Conservation (phyloP, 2,113 vertebrate genomes). For the Lota lota region DNA sequence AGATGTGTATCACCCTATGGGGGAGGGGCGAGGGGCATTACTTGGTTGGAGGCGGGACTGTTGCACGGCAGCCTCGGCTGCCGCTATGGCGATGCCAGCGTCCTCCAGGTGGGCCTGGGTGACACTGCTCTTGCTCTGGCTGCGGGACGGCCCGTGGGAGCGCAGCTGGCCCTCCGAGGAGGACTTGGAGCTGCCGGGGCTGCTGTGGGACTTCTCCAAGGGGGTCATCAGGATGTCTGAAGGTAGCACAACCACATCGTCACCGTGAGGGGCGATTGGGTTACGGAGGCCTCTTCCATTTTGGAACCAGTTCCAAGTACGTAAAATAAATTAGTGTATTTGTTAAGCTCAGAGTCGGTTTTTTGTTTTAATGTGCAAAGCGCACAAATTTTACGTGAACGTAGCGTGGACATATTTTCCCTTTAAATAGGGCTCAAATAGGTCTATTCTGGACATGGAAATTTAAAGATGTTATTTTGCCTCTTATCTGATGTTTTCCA, state of each 20-base stretch:
- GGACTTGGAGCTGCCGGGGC: slow-evolving; percentile 96
- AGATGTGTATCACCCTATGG: slow-evolving; percentile 81
- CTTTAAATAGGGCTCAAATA: too few species aligned
- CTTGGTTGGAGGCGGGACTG: slow-evolving; percentile 98
- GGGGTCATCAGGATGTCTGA: slow-evolving; percentile 92
- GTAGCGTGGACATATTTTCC: too few species aligned
- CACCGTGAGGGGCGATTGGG: background rate
- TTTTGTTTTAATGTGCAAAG: too few species aligned
- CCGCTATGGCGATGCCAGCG: slow-evolving; percentile 93
- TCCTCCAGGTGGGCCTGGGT: slow-evolving; percentile 97
- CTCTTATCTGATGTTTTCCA: too few species aligned
- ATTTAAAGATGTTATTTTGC: too few species aligned
- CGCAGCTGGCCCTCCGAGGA: slow-evolving; percentile 97
- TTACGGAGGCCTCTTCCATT: slow-evolving; percentile 6
- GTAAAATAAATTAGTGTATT: too few species aligned
- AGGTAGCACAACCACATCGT: background rate
- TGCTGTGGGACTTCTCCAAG: slow-evolving; percentile 98
- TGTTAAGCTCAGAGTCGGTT: too few species aligned
- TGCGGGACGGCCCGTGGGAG: slow-evolving; percentile 94
- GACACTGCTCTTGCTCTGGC: slow-evolving; percentile 98
- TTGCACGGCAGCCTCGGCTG: slow-evolving; percentile 94
- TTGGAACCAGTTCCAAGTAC: too few species aligned
- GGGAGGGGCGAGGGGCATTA: slow-evolving; percentile 90
- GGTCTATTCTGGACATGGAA: too few species aligned
- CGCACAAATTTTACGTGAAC: too few species aligned